Base-by-base conservation (phyloP, 1,140 invertebrate genomes). In the Temnothorax nylanderi region DNA sequence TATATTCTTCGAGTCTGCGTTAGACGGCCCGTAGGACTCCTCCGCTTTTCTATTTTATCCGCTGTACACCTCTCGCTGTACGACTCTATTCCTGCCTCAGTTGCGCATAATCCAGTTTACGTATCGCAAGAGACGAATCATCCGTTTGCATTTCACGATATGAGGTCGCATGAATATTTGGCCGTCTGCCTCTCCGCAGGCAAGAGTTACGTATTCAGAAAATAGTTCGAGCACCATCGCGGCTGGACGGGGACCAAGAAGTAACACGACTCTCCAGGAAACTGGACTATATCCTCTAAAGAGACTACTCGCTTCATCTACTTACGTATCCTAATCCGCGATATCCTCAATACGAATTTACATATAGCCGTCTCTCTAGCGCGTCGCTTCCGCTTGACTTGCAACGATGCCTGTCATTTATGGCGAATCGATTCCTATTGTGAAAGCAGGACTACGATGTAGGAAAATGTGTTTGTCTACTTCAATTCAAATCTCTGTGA, bases 131-230 rank as follows among this genome's bases (percentile, higher is more conserved):
- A 89, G 82, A 92, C 87, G 86, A 89, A 87, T 87, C 87, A 80
- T 90, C 86, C 80, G 75, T 90, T 75, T 89, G 81, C 87, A 93
- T 92, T 91, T 84, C 71, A 44, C 84, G 88, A 89, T 90, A 92
- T 87, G 87, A 90, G 90, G 85, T 91, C 88, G 86, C 87, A 92
- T 91, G 92, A 94, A 94, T 94, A 93, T 94, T 94, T 93, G 92
- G 92, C 88, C 76, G 89, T 37, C 88, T 93, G 92, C 92, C 91
- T 85, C 76, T 85, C 51, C 69, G 37, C 89, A 49, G 21, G 32
- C 32, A 62, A 56, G 49, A 71, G 74, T 89, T 91, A 84, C 76
- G 76, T 88, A 91, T 89, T 91, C 86, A 51, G 87, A 87, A 90
- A 91, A 91, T 86, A 51, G 88, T 58, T 58, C 21, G 58, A 82